Percentiles rank a stretch among this genome's conserved stretches.
Evolutionary conservation across 2,113 vertebrate genomes (phyloP).

Genomic region (Rhadina sibilatrix): DNA sequence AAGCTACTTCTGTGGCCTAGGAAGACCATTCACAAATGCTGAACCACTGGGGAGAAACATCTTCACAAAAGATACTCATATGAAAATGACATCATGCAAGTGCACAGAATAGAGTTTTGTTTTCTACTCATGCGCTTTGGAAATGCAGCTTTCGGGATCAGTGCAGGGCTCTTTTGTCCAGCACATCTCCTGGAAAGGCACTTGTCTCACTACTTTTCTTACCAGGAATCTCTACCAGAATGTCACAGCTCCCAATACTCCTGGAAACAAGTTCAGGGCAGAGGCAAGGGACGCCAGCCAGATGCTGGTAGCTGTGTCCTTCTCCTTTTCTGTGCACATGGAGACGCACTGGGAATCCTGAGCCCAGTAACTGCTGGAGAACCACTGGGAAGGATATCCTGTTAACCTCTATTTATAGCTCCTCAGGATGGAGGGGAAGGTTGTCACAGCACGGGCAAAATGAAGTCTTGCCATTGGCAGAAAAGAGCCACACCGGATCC

Average conservation of each 20-base stretch:
- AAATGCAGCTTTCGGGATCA: background rate
- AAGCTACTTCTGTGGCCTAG: background rate
- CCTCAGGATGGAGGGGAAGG: background rate
- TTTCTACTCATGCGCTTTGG: background rate
- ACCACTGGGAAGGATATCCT: conserved; percentile 19
- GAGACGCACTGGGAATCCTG: background rate
- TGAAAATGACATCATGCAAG: background rate
- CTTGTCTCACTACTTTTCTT: background rate
- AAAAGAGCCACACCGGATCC: background rate
- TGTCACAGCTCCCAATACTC: background rate
- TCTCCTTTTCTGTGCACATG: background rate
- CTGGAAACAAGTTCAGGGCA: background rate
- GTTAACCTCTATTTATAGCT: conserved; percentile 33
- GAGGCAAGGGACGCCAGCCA: background rate
- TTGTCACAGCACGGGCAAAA: background rate
- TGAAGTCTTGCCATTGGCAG: background rate
- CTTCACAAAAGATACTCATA: background rate
- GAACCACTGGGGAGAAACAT: background rate
- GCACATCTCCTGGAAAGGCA: background rate
- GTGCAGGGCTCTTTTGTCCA: background rate
- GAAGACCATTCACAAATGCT: conserved; percentile 16
- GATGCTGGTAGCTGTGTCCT: background rate
- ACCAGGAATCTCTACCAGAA: background rate
- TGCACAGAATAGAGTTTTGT: background rate
- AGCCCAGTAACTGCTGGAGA: background rate